Evolutionary conservation across 1,140 invertebrate genomes (phyloP).

Genomic region (Tetranychus cinnabarinus): DNA sequence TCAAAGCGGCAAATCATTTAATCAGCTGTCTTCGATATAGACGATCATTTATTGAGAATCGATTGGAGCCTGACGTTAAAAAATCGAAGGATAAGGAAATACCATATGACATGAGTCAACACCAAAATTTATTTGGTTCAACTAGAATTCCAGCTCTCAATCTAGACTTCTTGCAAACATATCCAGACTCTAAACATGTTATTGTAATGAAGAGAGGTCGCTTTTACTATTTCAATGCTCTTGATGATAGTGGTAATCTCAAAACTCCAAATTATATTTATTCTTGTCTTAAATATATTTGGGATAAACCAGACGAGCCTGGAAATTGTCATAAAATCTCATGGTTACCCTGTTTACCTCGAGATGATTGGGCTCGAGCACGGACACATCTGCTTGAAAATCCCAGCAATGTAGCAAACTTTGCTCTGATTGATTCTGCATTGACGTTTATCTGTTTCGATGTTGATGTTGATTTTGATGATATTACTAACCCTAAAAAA

Average conservation of each 20-base stretch:
- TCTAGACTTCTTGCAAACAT: constrained; percentile 48
- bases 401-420: constrained; percentile 36
- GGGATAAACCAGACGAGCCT: background rate
- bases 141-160: constrained; percentile 51
- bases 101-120: constrained; percentile 96
- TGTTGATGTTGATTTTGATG: constrained; percentile 24
- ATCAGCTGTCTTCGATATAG: constrained; percentile 71
- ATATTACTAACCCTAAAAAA: constrained; percentile 18
- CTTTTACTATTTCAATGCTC: constrained; percentile 67
- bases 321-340: constrained; percentile 23
- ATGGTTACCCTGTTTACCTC: constrained; percentile 51
- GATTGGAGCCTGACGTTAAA: constrained; percentile 76
- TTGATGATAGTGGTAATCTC: constrained; percentile 45
- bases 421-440: constrained; percentile 59
- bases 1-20: constrained; percentile 64
- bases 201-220: constrained; percentile 61
- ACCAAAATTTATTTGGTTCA: constrained; percentile 57
- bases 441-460: constrained; percentile 65
- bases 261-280: constrained; percentile 2
- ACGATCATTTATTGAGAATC: constrained; percentile 47
- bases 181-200: constrained; percentile 42
- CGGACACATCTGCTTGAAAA: constrained; percentile 37
- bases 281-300: constrained; percentile 6
- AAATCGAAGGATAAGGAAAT: constrained; percentile 81
- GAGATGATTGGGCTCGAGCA: constrained; percentile 59